Conservation (phyloP, 2,888 invertebrate species). For the Pimpla rufipes region DNA sequence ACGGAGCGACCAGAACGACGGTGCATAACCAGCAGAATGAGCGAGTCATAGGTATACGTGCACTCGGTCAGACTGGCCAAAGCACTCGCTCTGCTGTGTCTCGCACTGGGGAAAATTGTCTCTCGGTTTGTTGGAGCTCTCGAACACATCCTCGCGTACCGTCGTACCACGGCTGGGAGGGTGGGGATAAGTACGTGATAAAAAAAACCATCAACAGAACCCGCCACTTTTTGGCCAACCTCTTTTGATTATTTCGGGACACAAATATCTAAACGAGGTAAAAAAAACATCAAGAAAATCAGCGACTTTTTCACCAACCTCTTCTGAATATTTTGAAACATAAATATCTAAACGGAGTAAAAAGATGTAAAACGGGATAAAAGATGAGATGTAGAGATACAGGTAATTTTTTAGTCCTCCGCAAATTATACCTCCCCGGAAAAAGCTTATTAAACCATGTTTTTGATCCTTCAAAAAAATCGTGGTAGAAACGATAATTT, state of each 20-base stretch:
- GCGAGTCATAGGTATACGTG: neutral
- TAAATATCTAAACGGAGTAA: neutral
- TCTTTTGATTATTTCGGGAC: neutral
- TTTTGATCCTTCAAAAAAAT: too few species aligned
- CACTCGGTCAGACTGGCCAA: neutral
- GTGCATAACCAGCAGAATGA: constrained; percentile 5
- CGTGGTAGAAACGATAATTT: too few species aligned
- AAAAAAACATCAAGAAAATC: neutral
- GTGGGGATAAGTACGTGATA: constrained; percentile 74
- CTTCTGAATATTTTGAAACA: neutral
- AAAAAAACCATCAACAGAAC: neutral
- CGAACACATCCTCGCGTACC: constrained; percentile 58
- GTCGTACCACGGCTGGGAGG: constrained; percentile 32
- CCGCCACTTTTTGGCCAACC: neutral
- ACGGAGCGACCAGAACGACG: constrained; percentile 15
- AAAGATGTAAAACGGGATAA: too few species aligned
- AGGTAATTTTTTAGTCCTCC: too few species aligned
- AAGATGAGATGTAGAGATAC: too few species aligned
- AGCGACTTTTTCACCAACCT: neutral
- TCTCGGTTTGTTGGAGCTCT: constrained; percentile 42
- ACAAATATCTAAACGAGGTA: neutral
- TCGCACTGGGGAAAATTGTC: constrained; percentile 20
- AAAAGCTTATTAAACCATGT: too few species aligned
- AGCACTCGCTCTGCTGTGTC: constrained; percentile 11
- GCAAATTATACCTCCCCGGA: too few species aligned